phyloP scores from a whole-genome alignment of 2,113 vertebrate genomes.

The Xiphias gladius region DNA sequence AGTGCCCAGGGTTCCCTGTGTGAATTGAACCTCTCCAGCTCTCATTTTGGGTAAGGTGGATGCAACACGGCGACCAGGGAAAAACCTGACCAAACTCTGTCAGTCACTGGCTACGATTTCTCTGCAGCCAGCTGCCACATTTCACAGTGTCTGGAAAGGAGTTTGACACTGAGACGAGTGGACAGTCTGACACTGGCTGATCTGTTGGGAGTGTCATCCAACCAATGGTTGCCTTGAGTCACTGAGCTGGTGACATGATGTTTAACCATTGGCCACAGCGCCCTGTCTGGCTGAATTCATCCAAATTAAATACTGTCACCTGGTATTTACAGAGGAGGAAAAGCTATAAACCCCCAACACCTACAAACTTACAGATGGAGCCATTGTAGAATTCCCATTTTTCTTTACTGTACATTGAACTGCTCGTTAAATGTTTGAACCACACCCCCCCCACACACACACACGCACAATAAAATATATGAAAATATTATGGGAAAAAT shows the following conservation, averaged over 20 bases:
- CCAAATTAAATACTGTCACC: slow-evolving; percentile 49
- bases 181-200: slow-evolving; percentile 7
- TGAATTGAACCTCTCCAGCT: not conserved
- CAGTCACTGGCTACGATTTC: not conserved
- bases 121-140: slow-evolving; percentile 37
- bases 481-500: not conserved
- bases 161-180: not conserved
- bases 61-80: not conserved
- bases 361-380: slow-evolving; percentile 39
- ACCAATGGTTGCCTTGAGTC: not conserved
- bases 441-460: not conserved
- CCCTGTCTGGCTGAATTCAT: slow-evolving; percentile 6
- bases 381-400: slow-evolving; percentile 43
- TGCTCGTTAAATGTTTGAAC: slow-evolving; percentile 10
- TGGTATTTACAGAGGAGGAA: slow-evolving; percentile 60
- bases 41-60: not conserved
- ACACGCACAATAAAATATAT: not conserved
- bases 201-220: not conserved
- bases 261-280: slow-evolving; percentile 21
- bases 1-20: too few relatives aligned
- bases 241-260: not conserved
- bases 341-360: slow-evolving; percentile 49
- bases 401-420: slow-evolving; percentile 15
- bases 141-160: slow-evolving; percentile 31
- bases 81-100: slow-evolving; percentile 5